Base-by-base conservation (phyloP, 2,113 vertebrate species). In the Mastomys coucha region DNA sequence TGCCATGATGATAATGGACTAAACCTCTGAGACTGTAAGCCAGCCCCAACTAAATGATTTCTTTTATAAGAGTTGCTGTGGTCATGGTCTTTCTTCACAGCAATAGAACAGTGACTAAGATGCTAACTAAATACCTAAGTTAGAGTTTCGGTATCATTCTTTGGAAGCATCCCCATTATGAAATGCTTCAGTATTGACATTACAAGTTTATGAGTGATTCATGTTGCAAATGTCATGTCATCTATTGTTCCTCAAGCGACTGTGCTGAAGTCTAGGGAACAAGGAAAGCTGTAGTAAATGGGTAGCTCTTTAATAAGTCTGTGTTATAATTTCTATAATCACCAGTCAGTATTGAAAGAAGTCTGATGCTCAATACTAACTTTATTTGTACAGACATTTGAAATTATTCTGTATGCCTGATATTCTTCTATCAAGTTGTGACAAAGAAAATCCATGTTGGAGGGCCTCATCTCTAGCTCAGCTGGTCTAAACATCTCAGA, bases 401-500 rank as follows among this genome's bases (percentile, higher is more conserved):
- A 82, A 93, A 72, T 49, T 58, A 36, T 45, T 90, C 93, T 65
- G 56, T 22, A 33, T 82, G 94, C 70, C 93, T 33, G 11, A 2
- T 80, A 91, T 51, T 63, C 53, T 75, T 77, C 67, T 69, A 91
- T 26, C 24, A 33, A 82, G 39, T 53, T 51, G 78, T 63, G 75
- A 10, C 5, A 94, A 39, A 87, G 76, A 76, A 87, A 84, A n/a
- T 24, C 76, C n/a, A 14, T 58, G 65, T 91, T 95, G 93, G 86
- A 92, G 95, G 80, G 88, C 7, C 86, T 91, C 16, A 26, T 67
- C 20, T 63, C 85, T 81, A 87, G 93, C 67, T 97, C 73, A 67
- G 84, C 91, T 94, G 72, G 78, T 72, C 95, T 96, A 93, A 97
- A 56, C 82, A 90, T 91, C 80, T 96, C 94, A 75, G 28, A 93